Percentiles rank a stretch among this genome's conserved stretches.
These are phyloP conservation scores for Nephrotoma appendiculata DNA, from an alignment of 2,888 invertebrate species.

Conservation along the genomic window DNA sequence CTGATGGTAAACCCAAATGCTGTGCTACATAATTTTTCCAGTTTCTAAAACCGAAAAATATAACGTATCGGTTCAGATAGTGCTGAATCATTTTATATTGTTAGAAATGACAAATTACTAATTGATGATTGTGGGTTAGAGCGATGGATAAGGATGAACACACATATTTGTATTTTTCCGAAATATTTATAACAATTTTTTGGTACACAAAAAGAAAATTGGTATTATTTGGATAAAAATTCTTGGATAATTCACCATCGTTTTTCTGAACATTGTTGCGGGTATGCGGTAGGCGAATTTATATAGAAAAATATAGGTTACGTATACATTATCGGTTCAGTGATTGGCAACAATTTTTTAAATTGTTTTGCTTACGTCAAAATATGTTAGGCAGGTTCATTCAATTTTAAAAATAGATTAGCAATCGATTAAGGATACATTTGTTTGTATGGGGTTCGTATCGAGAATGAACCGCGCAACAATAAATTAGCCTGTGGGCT, in stretches of 20 bases:
- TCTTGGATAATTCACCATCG: neutral
- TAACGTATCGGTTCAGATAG: neutral
- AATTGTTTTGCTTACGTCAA: neutral
- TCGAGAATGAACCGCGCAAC: too few relatives aligned
- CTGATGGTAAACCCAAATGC: neutral
- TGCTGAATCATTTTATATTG: neutral
- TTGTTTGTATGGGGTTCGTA: too few relatives aligned
- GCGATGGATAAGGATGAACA: neutral
- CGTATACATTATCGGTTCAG: neutral
- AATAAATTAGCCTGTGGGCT: too few relatives aligned
- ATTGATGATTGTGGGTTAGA: neutral
- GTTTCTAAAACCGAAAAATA: neutral
- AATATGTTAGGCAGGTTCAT: neutral
- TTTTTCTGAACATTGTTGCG: neutral
- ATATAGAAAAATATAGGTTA: neutral
- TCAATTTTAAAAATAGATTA: neutral
- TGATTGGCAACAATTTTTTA: neutral
- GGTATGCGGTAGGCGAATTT: neutral
- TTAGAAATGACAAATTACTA: constrained; percentile 3
- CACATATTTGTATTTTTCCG: neutral
- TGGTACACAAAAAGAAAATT: neutral
- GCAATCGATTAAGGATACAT: neutral
- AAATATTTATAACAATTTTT: neutral
- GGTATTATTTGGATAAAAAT: neutral
- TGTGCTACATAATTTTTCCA: neutral